phyloP scores from a whole-genome alignment of 2,888 invertebrate species.

The Temnothorax rugatulus region DNA sequence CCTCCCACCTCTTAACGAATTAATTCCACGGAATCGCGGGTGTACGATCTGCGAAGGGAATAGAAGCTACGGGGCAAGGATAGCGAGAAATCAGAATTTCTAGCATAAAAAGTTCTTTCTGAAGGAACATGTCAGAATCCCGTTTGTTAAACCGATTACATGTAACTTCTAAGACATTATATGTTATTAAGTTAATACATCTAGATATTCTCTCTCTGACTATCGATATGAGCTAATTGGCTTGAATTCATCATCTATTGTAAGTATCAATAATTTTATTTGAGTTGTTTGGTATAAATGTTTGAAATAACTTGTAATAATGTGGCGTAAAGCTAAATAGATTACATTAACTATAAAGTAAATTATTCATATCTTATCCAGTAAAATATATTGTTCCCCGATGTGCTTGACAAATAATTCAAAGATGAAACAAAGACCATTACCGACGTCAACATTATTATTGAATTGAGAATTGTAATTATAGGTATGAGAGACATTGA shows the following conservation, averaged over 20 bases:
- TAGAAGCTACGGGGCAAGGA: slow-evolving; percentile 10
- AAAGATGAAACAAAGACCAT: slow-evolving; percentile 54
- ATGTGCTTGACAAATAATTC: slow-evolving; percentile 53
- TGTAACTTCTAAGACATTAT: background rate
- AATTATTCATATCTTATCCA: slow-evolving; percentile 20
- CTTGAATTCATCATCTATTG: background rate
- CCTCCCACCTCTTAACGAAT: slow-evolving; percentile 60
- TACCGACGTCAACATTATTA: slow-evolving; percentile 55
- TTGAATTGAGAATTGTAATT: slow-evolving; percentile 65
- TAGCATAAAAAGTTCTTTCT: slow-evolving; percentile 35
- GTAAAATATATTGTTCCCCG: slow-evolving; percentile 5
- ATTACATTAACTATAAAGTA: background rate
- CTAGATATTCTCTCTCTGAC: background rate
- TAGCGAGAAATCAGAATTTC: slow-evolving; percentile 48
- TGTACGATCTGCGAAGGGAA: background rate
- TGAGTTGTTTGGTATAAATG: background rate
- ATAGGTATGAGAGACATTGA: slow-evolving; percentile 63
- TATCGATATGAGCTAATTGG: background rate
- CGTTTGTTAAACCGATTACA: slow-evolving; percentile 8
- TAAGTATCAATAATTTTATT: slow-evolving; percentile 1
- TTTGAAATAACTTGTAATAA: slow-evolving; percentile 10
- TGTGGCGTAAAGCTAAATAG: background rate
- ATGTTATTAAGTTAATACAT: slow-evolving; percentile 1
- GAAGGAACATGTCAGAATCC: slow-evolving; percentile 20
- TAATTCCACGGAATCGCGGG: slow-evolving; percentile 51